phyloP scores from a whole-genome alignment of 2,888 invertebrate genomes.

The Spodoptera exigua region DNA sequence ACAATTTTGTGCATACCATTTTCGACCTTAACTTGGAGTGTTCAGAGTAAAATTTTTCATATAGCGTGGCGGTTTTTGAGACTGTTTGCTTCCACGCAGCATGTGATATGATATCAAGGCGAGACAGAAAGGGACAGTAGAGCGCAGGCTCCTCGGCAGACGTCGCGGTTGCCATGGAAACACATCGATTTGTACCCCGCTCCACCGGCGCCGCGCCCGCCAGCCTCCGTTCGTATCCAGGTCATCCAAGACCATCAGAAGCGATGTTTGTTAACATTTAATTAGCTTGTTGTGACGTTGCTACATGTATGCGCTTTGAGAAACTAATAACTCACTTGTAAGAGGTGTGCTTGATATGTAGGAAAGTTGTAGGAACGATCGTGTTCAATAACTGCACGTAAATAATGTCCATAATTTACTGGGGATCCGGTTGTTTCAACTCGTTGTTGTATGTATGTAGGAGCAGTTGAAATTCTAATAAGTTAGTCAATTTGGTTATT shows the following conservation, averaged over 20 bases:
- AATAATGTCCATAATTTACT: background rate
- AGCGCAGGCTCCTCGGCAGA: conserved; percentile 89
- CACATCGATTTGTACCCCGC: conserved; percentile 86
- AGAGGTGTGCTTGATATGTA: background rate
- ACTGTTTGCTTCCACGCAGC: conserved; percentile 58
- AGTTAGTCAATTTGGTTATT: no score
- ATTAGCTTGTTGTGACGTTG: conserved; percentile 50
- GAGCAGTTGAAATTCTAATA: no score
- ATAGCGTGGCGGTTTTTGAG: conserved; percentile 34
- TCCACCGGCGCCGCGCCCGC: conserved; percentile 66
- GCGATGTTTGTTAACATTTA: conserved; percentile 63
- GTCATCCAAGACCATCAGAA: conserved; percentile 80
- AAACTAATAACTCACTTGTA: conserved; percentile 22
- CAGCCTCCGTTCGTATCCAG: conserved; percentile 85
- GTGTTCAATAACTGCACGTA: background rate
- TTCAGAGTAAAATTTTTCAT: conserved; percentile 10
- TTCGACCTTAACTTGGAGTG: conserved; percentile 16
- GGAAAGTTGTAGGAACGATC: conserved; percentile 2
- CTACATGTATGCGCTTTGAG: conserved; percentile 34
- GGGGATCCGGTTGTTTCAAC: no score
- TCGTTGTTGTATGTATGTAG: no score
- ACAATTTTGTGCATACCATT: conserved; percentile 30
- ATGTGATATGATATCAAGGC: conserved; percentile 89
- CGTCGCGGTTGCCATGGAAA: conserved; percentile 87
- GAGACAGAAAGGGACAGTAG: conserved; percentile 89